A percentile compares a stretch with the other conserved stretches of the same genome.
These are phyloP conservation scores for Spilogale gracilis DNA, from an alignment of 2,113 vertebrate species.

Conservation along the genomic window DNA sequence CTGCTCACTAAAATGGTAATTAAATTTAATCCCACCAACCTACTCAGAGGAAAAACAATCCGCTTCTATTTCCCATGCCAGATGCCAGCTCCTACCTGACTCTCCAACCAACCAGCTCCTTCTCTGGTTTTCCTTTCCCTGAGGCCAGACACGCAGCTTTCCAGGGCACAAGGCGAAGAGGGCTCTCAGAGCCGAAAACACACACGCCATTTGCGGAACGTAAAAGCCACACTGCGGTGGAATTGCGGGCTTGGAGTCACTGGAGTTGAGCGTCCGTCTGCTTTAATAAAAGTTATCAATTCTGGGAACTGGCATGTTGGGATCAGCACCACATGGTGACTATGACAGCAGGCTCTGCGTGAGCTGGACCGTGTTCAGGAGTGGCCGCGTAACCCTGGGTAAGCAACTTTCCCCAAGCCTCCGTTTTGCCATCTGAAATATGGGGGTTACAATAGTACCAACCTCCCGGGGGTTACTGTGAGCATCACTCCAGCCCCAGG, in stretches of 20 bases:
- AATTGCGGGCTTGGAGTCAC: not conserved
- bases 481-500: not conserved
- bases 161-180: not conserved
- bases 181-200: not conserved
- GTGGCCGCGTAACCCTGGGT: not conserved
- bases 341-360: not conserved
- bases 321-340: not conserved
- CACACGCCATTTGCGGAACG: not conserved
- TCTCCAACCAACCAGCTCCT: not conserved
- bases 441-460: not conserved
- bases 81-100: not conserved
- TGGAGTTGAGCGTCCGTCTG: not conserved
- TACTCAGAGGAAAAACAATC: not conserved
- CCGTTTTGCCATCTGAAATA: not conserved
- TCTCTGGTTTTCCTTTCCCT: not conserved
- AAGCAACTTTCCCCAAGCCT: not conserved
- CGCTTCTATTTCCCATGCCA: not conserved
- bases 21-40: slow-evolving; percentile 18
- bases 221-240: not conserved
- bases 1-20: slow-evolving; percentile 1
- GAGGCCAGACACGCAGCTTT: not conserved
- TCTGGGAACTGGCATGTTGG: not conserved
- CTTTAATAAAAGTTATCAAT: not conserved
- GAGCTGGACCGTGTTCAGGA: not conserved
- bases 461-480: not conserved